Conservation (phyloP, 2,888 invertebrate species). For the Diplazon laetatorius region DNA sequence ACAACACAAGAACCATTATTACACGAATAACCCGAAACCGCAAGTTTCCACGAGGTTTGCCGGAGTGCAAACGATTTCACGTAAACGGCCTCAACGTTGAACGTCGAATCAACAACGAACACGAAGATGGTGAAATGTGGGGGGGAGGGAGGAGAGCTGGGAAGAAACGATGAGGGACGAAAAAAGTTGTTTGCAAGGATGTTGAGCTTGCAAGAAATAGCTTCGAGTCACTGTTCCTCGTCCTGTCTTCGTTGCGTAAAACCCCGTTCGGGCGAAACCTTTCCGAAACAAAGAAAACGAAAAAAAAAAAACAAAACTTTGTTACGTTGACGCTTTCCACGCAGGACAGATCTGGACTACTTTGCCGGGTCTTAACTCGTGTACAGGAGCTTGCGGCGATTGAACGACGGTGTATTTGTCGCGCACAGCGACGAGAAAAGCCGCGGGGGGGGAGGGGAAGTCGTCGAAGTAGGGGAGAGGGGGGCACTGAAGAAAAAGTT, state of each 20-base stretch:
- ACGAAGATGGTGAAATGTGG: constrained; percentile 25
- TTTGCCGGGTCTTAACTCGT: constrained; percentile 30
- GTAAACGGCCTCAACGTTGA: constrained; percentile 5
- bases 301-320: too few species aligned
- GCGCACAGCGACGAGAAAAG: constrained; percentile 11
- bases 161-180: constrained; percentile 30
- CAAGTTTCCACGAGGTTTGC: constrained; percentile 22
- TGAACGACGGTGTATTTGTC: constrained; percentile 18
- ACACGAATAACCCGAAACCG: constrained; percentile 47
- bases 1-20: constrained; percentile 5
- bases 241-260: constrained; percentile 30
- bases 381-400: constrained; percentile 3
- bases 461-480: constrained; percentile 32
- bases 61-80: constrained; percentile 30
- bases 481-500: constrained; percentile 54
- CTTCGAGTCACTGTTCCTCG: constrained; percentile 18
- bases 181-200: constrained; percentile 54
- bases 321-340: constrained; percentile 40
- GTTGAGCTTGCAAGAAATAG: constrained; percentile 26
- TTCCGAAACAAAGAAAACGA: too few species aligned
- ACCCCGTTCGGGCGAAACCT: constrained; percentile 44
- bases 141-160: constrained; percentile 22
- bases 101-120: constrained; percentile 20
- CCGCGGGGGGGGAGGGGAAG: constrained; percentile 35
- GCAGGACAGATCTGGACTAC: constrained; percentile 35